Evolutionary conservation across 2,797 vertebrate genomes (phyloP).

Genomic region (Borostomias antarcticus): DNA sequence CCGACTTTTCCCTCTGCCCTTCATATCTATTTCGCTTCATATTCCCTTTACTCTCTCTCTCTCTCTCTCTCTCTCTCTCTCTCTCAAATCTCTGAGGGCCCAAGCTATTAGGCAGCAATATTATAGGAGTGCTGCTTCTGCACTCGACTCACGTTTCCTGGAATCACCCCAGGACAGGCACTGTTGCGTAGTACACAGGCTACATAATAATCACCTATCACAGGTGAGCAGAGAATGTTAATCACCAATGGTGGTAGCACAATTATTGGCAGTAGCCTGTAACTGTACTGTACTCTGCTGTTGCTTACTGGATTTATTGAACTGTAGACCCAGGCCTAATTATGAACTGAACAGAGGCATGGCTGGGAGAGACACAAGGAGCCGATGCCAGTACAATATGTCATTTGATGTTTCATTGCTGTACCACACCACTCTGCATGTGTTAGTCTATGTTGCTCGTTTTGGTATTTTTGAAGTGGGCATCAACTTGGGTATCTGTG

Average conservation of each 20-base stretch:
- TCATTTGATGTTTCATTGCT: not conserved
- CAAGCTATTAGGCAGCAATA: not conserved
- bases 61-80: conserved; percentile 8
- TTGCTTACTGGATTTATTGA: no score
- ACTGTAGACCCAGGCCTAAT: no score
- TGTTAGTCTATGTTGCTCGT: conserved; percentile 7
- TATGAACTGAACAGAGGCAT: no score
- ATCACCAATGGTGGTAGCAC: conserved; percentile 16
- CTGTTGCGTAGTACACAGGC: conserved; percentile 30
- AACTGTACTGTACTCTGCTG: no score
- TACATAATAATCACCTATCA: conserved; percentile 40
- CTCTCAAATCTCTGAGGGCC: conserved; percentile 4
- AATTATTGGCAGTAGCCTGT: conserved; percentile 18
- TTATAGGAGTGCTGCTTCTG: conserved; percentile 32
- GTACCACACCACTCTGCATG: not conserved
- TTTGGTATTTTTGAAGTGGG: conserved; percentile 60
- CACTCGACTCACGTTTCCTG: conserved; percentile 46
- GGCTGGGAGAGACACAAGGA: no score
- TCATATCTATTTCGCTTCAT: not conserved
- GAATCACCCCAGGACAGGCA: conserved; percentile 47
- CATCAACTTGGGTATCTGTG: conserved; percentile 53
- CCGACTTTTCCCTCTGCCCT: not conserved
- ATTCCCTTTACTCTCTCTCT: not conserved
- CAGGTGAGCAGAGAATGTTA: conserved; percentile 23
- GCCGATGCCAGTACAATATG: no score